Percentiles rank a stretch among this genome's conserved stretches.
Conservation (phyloP, 2,888 invertebrate species). For the Perithous albicinctus region DNA sequence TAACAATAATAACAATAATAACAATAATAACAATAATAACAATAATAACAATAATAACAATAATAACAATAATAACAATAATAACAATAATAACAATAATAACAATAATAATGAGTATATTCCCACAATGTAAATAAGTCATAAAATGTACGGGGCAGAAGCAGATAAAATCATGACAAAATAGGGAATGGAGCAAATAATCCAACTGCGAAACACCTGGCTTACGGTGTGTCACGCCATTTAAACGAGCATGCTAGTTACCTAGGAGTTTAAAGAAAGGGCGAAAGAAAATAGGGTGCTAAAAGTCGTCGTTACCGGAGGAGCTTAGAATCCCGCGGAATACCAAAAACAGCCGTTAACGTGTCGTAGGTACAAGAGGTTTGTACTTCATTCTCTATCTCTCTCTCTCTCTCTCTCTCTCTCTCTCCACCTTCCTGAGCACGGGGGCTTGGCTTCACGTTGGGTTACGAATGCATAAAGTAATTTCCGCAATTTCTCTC, state of each 20-base stretch:
- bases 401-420: neutral
- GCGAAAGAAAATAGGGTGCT: neutral
- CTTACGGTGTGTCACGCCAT: neutral
- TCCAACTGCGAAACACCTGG: neutral
- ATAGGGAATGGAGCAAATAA: neutral
- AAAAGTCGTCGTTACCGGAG: neutral
- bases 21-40: too few relatives aligned
- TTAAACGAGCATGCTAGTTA: neutral
- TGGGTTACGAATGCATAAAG: conserved; percentile 61
- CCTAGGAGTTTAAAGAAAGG: neutral
- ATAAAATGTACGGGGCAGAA: neutral
- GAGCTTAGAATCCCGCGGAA: neutral
- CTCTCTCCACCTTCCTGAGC: neutral
- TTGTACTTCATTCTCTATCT: neutral
- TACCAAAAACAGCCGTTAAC: conserved; percentile 16
- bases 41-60: too few relatives aligned
- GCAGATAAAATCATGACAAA: neutral
- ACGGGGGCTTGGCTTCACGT: conserved; percentile 3
- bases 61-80: too few relatives aligned
- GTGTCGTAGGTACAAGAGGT: neutral
- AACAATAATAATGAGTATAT: neutral
- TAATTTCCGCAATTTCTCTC: conserved; percentile 61
- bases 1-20: too few relatives aligned
- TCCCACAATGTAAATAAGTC: neutral
- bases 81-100: too few relatives aligned